Base-by-base conservation (phyloP, 2,113 vertebrate genomes). In the Labrus mixtus region DNA sequence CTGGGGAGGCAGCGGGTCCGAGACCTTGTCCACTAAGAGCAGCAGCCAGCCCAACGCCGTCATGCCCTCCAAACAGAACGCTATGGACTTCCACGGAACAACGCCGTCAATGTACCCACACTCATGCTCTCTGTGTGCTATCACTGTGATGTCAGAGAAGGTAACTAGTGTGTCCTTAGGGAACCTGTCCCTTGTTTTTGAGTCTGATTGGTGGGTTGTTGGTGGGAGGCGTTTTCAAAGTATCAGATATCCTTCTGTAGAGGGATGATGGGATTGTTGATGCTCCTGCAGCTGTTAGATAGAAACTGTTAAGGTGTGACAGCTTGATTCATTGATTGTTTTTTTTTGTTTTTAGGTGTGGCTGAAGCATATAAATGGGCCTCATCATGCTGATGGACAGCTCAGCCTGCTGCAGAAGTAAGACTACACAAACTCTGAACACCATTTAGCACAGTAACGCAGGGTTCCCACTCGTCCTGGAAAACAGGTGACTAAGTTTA, bases 111-210 rank as follows among this genome's bases (percentile, higher is more conserved):
- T 25, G 15, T 94, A 73, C 87, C 94, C 94, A 3, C 85, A 93
- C 54, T 80, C 87, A 6, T 94, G 94, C 68, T 79, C 82, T 55
- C 91, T 94, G 65, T 94, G 94, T 73, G 83, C 90, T 15, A 87
- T 93, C 63, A 87, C 90, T 48, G 91, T 92, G 20, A 79, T 89
- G 69, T 91, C 91, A 5, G 84, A 83, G 59, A 89, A 78, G 94
- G 93, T 94, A 87, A 91, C 92, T 92, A 74, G 54, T 19, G 19
- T n/a, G 19, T 45, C 58, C 63, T 43, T 54, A 45, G 37, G 15
- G 29, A 63, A 23, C 29, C 51, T 33, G 33, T 50, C 43, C 56
- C 55, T 46, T 51, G 48, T n/a, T 51, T 20, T 33, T 33, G 29
- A 33, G 29, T 33, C 29, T 45, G 41, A 45, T 60, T 33, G 13